phyloP scores from a whole-genome alignment of 1,140 invertebrate species.

The Danaus melanippus region DNA sequence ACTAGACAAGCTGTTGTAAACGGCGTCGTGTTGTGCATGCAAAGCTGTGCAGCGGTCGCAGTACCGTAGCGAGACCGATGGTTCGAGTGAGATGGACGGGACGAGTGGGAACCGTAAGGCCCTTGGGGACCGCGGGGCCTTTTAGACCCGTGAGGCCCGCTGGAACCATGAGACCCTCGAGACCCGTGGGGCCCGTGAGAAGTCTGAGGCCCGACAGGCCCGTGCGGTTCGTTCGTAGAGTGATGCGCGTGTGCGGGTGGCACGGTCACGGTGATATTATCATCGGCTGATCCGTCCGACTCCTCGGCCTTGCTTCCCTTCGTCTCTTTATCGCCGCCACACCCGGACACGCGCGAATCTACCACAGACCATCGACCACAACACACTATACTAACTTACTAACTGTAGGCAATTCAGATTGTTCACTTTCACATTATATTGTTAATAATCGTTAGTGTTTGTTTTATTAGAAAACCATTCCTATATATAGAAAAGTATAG shows the following conservation, averaged over 20 bases:
- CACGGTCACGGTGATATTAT: slow-evolving; percentile 74
- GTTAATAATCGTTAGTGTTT: too few relatives aligned
- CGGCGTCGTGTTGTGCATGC: slow-evolving; percentile 10
- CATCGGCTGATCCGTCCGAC: slow-evolving; percentile 72
- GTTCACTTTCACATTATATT: neutral
- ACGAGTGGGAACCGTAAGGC: slow-evolving; percentile 13
- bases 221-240: slow-evolving; percentile 12
- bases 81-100: slow-evolving; percentile 14
- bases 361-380: slow-evolving; percentile 24
- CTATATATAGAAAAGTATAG: too few relatives aligned
- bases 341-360: slow-evolving; percentile 26
- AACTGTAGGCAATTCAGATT: neutral
- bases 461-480: too few relatives aligned
- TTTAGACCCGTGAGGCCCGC: slow-evolving; percentile 10
- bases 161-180: slow-evolving; percentile 9
- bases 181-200: slow-evolving; percentile 15
- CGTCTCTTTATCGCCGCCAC: slow-evolving; percentile 5
- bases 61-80: slow-evolving; percentile 47
- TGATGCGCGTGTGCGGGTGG: slow-evolving; percentile 49
- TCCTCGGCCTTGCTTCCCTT: slow-evolving; percentile 37
- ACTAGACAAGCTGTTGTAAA: too few relatives aligned
- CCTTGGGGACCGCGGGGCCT: slow-evolving; percentile 11
- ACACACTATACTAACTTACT: slow-evolving; percentile 4
- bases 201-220: slow-evolving; percentile 10
- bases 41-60: slow-evolving; percentile 12